Conservation (phyloP, 2,888 invertebrate genomes). For the Amphipoea oculea region DNA sequence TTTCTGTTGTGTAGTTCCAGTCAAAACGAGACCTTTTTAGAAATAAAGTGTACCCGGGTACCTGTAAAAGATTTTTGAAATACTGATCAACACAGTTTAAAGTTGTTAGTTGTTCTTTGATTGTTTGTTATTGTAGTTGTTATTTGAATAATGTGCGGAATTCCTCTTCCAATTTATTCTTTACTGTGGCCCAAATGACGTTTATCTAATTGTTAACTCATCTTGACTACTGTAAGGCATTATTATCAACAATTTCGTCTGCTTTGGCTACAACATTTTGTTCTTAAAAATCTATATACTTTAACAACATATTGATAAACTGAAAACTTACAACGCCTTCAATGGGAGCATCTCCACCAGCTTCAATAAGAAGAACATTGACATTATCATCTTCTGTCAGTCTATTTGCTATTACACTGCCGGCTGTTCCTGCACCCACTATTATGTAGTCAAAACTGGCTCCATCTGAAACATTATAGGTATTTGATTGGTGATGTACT, state of each 20-base stretch:
- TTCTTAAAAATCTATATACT: background rate
- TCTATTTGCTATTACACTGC: slow-evolving; percentile 64
- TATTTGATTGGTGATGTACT: background rate
- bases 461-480: slow-evolving; percentile 49
- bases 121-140: too few relatives aligned
- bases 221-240: background rate
- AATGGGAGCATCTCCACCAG: slow-evolving; percentile 77
- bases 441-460: slow-evolving; percentile 56
- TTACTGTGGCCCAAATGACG: background rate
- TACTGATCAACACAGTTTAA: background rate
- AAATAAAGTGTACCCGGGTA: slow-evolving; percentile 46
- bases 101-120: background rate
- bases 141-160: too few relatives aligned
- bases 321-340: slow-evolving; percentile 50
- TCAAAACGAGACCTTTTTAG: slow-evolving; percentile 44
- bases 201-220: background rate
- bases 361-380: slow-evolving; percentile 86
- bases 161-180: background rate
- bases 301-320: background rate
- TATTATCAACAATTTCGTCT: background rate
- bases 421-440: slow-evolving; percentile 63
- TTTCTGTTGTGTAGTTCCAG: slow-evolving; percentile 55
- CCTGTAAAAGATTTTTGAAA: slow-evolving; percentile 20
- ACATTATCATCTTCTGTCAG: slow-evolving; percentile 53
- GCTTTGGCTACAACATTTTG: background rate